Conservation (phyloP, 2,888 invertebrate genomes). For the Ennomos fuscantarius region DNA sequence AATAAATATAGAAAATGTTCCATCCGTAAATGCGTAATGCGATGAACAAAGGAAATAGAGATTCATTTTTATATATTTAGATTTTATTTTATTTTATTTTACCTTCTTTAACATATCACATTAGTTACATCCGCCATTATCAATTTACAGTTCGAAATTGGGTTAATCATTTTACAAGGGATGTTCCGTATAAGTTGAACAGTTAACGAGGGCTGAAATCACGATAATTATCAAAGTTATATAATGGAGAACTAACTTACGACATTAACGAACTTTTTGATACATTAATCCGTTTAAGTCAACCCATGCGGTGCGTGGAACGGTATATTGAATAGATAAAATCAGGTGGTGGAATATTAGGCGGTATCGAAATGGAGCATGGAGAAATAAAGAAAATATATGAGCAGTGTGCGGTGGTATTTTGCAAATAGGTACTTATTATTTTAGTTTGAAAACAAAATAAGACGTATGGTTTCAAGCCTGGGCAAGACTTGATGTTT, state of each 20-base stretch:
- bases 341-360: constrained; percentile 26
- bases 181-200: constrained; percentile 38
- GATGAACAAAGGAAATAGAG: no score
- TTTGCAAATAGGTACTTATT: no score
- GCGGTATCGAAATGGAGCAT: constrained; percentile 31
- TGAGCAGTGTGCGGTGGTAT: no score
- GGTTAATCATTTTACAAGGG: constrained; percentile 39
- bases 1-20: no score
- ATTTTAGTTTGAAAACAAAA: no score
- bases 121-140: constrained; percentile 11
- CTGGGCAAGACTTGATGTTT: no score
- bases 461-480: no score
- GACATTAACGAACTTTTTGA: constrained; percentile 46
- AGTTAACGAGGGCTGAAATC: constrained; percentile 40
- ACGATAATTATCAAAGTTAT: constrained; percentile 42
- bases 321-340: constrained; percentile 30
- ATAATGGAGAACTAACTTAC: constrained; percentile 37
- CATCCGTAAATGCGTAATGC: no score
- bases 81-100: no score
- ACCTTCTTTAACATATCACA: no score
- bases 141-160: constrained; percentile 27
- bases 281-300: constrained; percentile 45
- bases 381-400: not conserved
- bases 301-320: constrained; percentile 30
- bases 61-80: no score